A percentile compares a stretch with the other conserved stretches of the same genome.
These are phyloP conservation scores for Drusus annulatus DNA, from an alignment of 1,140 invertebrate species.

Conservation along the genomic window DNA sequence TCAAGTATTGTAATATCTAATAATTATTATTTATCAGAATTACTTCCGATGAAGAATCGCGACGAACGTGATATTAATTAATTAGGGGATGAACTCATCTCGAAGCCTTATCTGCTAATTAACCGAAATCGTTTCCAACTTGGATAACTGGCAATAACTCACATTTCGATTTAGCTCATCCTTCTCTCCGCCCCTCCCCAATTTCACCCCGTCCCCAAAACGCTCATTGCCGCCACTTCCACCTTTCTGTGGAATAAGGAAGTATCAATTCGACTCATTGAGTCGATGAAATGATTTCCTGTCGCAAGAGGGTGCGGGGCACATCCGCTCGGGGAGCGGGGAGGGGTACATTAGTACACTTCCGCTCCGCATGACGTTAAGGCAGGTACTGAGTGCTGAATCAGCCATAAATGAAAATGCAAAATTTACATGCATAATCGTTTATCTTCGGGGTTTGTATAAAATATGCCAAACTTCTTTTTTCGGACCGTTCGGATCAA, in stretches of 20 bases:
- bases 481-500: too few species aligned
- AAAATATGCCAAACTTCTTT: too few species aligned
- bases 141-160: constrained; percentile 32
- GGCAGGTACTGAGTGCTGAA: neutral
- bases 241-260: constrained; percentile 53
- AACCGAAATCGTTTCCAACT: constrained; percentile 34
- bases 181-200: neutral
- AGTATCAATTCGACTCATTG: constrained; percentile 59
- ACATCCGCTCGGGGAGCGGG: neutral
- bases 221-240: neutral
- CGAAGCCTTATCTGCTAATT: constrained; percentile 40
- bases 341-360: constrained; percentile 47
- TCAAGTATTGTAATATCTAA: too few species aligned
- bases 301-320: constrained; percentile 26
- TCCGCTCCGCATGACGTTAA: constrained; percentile 31
- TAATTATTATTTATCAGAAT: neutral
- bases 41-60: constrained; percentile 16
- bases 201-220: too few species aligned
- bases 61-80: constrained; percentile 23
- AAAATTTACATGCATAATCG: too few species aligned
- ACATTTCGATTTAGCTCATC: constrained; percentile 19
- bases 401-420: too few species aligned
- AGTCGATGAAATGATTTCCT: constrained; percentile 59
- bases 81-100: constrained; percentile 31
- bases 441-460: too few species aligned